Evolutionary conservation across 2,888 invertebrate species (phyloP), one percentile per base, ranked within the genome.

Genomic region (Ephialtes manifestator): DNA sequence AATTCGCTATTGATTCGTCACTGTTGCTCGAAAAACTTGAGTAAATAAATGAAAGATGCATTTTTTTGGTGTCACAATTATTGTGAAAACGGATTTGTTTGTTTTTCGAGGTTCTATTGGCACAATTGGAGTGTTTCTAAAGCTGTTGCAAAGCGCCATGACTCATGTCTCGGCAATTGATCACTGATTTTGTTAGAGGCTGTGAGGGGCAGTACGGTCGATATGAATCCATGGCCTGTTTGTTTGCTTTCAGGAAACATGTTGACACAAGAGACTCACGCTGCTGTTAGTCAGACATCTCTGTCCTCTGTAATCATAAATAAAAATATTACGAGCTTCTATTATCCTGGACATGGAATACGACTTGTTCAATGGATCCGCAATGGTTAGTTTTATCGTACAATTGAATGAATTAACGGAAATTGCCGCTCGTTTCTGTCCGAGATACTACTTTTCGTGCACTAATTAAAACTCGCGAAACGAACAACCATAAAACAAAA

Each of bases 291-390:
- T 55, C 86, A 87, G 65, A 84, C 81, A 43, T 84, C 85, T 76
- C 72, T 88, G 70, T 84, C 88, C 83, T 88, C 92, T 89, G 89
- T 87, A 89, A 90, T 90, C 74, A 87, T 85, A 89, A 90, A 85
- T 20, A 20, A 60, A 46, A 85, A 85, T 72, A 46, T 84, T 75
- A 88, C 82, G 75, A 76, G 68, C 35, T 67, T 81, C 77, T 63
- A 76, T 76, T 82, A 81, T 28, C 71, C 83, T 58, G 85, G 72
- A 43, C 74, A 87, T 60, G 80, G 78, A 76, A 28, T 65, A 58
- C 83, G 83, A 46, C 58, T 83, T 43, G 81, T 20, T 67, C 83
- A 80, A 67, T 87, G 85, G 88, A 77, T 86, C 43, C 81, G 65
- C 43, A 74, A 72, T 77, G 85, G 87, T 87, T 65, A 68, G 77